Base-by-base conservation (phyloP, 1,140 invertebrate species). In the Drosophila serrata region DNA sequence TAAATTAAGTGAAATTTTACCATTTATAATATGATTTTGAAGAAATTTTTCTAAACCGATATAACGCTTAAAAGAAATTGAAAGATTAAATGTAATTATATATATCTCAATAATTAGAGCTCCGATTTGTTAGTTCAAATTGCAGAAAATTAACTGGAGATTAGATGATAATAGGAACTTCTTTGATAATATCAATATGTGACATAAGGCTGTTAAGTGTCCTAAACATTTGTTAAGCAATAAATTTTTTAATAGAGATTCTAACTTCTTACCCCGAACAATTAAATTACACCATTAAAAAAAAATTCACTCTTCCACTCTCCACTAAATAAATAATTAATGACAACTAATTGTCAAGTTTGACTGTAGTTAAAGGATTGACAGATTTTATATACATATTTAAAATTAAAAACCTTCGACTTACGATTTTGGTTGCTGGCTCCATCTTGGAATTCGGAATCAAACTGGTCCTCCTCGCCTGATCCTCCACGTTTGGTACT, bases 381-480 rank as follows among this genome's bases (percentile, higher is more conserved):
- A 13, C 19, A 6, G 13, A 0, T 15, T 15, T 15, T 15, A 8
- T 13, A 7, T 15, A 24, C 2, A 61, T 15, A 8, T 13, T 4
- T 15, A 24, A 4, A 61, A 15, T 24, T 24, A 24, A 24, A 11
- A 19, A 11, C 12, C 12, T 3, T n/a, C 9, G n/a, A 76, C 85
- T 80, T 64, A 87, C 84, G 59, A 43, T 86, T 79, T 45, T 78
- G 77, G 39, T 75, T 77, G 45, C 27, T 68, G 61, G 51, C 73
- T 6, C 76, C 59, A 60, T 82, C 72, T 8, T 80, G 67, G 29
- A 87, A 87, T 11, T 88, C 76, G 1, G 73, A 53, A 63, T 87
- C 72, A 22, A 49, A 43, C 13, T 67, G 60, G 5, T 73, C 72
- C n/a, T 70, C 46, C 8, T 45, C 46, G 13, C 13, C 24, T 3